Percentiles rank a stretch among this genome's conserved stretches.
These are phyloP conservation scores for Hoplostethus mediterraneus DNA, from an alignment of 2,797 vertebrate genomes.

Conservation along the genomic window DNA sequence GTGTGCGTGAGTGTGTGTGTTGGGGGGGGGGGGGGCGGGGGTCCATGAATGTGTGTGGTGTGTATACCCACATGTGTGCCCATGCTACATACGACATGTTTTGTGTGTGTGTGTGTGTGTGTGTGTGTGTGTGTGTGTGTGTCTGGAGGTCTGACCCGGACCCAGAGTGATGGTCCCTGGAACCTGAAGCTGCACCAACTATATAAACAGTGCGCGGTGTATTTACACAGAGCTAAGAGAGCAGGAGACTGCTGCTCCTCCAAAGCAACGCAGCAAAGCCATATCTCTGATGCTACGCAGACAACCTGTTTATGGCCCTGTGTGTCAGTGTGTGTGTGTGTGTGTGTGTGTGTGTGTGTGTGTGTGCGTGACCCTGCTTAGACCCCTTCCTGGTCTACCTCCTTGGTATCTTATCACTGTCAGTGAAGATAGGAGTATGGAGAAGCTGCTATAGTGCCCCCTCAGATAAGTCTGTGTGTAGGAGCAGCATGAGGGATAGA, in stretches of 20 bases:
- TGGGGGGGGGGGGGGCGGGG: not conserved
- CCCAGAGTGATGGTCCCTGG: constrained; percentile 80
- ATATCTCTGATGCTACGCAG: constrained; percentile 68
- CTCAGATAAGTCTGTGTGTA: constrained; percentile 65
- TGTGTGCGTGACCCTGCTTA: constrained; percentile 30
- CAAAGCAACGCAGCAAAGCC: constrained; percentile 69
- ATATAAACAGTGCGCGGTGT: constrained; percentile 80
- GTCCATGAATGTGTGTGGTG: constrained; percentile 43
- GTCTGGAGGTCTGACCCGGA: constrained; percentile 76
- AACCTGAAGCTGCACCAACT: constrained; percentile 79
- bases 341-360: not conserved
- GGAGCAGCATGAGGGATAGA: constrained; percentile 59
- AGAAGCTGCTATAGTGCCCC: constrained; percentile 61
- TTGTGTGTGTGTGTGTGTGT: constrained; percentile 12
- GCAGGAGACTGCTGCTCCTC: constrained; percentile 75
- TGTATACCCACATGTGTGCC: constrained; percentile 46
- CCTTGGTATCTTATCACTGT: constrained; percentile 69
- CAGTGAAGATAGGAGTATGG: constrained; percentile 55
- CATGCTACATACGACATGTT: constrained; percentile 28
- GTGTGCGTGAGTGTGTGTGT: constrained; percentile 11
- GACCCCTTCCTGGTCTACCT: constrained; percentile 49
- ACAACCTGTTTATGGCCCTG: constrained; percentile 79
- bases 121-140: constrained; percentile 57
- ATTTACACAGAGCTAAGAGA: constrained; percentile 83
- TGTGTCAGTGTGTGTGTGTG: constrained; percentile 34